A percentile compares a stretch with the other conserved stretches of the same genome.
Conservation (phyloP, 2,113 vertebrate species). For the Bujurquina vittata region DNA sequence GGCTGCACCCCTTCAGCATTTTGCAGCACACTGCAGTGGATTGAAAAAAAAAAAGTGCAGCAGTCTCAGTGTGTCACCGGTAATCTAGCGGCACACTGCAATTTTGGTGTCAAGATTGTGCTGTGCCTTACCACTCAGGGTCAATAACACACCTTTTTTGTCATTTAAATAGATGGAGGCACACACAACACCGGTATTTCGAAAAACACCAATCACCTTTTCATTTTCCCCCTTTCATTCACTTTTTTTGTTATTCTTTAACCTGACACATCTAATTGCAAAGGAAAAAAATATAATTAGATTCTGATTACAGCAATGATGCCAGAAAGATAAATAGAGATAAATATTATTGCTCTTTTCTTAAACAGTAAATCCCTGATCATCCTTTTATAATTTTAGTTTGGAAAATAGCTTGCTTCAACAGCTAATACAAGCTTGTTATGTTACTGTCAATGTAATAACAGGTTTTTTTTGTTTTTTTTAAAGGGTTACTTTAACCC, state of each 20-base stretch:
- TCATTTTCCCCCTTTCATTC: background rate
- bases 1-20: background rate
- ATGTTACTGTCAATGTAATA: background rate
- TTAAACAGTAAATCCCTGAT: background rate
- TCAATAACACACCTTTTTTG: slow-evolving; percentile 8
- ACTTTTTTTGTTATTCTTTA: background rate
- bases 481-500: slow-evolving; percentile 5
- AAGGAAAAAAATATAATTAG: background rate
- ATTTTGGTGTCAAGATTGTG: slow-evolving; percentile 26
- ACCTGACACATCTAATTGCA: background rate
- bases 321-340: background rate
- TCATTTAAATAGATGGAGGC: background rate
- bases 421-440: background rate
- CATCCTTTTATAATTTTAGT: background rate
- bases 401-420: background rate
- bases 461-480: background rate
- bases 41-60: background rate
- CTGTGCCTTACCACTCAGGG: background rate
- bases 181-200: background rate
- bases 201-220: background rate
- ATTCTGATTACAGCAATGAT: background rate
- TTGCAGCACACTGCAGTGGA: background rate
- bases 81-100: slow-evolving; percentile 3
- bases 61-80: slow-evolving; percentile 4
- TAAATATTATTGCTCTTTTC: background rate